Evolutionary conservation across 2,113 vertebrate species (phyloP).

Genomic region (Carassius gibelio): DNA sequence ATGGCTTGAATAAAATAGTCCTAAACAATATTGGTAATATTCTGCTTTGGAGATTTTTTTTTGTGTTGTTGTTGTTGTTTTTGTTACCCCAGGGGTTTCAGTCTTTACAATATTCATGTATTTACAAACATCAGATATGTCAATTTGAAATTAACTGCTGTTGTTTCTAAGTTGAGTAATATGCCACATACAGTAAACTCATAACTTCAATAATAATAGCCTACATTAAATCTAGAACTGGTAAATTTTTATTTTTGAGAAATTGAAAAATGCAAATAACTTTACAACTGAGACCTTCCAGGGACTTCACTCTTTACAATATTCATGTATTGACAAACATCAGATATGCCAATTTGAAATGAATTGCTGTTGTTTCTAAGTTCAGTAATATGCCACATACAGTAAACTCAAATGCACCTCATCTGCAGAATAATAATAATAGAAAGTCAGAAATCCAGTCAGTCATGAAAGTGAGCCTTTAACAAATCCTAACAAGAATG

Average conservation of each 20-base stretch:
- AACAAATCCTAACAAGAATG: not conserved
- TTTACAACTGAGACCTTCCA: not conserved
- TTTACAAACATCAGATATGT: conserved; percentile 9
- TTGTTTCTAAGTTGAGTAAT: not conserved
- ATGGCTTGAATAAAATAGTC: not conserved
- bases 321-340: conserved; percentile 24
- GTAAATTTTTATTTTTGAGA: not conserved
- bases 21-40: not conserved
- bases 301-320: not conserved
- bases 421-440: not conserved
- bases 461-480: not conserved
- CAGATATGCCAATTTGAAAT: not conserved
- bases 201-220: not conserved
- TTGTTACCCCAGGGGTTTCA: not conserved
- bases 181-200: not conserved
- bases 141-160: not conserved
- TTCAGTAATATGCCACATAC: not conserved
- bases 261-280: not conserved
- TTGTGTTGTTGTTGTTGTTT: too few species aligned
- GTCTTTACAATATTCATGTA: conserved; percentile 11
- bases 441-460: not conserved
- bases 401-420: not conserved
- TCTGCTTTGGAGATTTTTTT: too few species aligned
- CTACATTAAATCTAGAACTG: not conserved
- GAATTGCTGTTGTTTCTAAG: not conserved